These are phyloP conservation scores for Stenolophus ochropezus DNA, from an alignment of 2,888 invertebrate genomes.

Conservation along the genomic window DNA sequence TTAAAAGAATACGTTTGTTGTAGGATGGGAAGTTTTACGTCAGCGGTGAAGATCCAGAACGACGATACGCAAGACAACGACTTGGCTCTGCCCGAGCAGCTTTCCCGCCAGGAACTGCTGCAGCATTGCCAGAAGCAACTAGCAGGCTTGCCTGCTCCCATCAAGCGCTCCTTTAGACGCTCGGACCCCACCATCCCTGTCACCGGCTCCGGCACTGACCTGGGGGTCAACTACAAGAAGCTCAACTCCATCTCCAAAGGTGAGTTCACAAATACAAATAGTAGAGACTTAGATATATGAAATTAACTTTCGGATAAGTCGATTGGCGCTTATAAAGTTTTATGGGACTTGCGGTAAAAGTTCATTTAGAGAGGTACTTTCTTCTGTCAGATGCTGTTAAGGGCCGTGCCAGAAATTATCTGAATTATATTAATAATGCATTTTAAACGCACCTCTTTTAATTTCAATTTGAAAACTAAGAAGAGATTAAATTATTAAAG, in stretches of 20 bases:
- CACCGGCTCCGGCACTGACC: constrained; percentile 62
- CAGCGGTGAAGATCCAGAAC: constrained; percentile 80
- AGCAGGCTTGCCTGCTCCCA: constrained; percentile 73
- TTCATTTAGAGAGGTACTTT: too few species aligned
- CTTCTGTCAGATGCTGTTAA: too few species aligned
- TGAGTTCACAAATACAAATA: constrained; percentile 62
- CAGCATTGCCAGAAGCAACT: constrained; percentile 75
- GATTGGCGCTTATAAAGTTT: too few species aligned
- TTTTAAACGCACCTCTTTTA: too few species aligned
- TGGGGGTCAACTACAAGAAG: constrained; percentile 70
- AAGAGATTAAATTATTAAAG: too few species aligned
- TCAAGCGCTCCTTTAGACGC: constrained; percentile 70
- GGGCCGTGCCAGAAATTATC: neutral
- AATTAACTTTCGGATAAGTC: too few species aligned
- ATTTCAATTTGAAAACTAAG: too few species aligned
- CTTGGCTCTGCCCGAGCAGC: constrained; percentile 73
- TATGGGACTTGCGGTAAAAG: too few species aligned
- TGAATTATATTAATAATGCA: too few species aligned
- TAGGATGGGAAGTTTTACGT: constrained; percentile 85
- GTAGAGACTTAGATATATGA: too few species aligned
- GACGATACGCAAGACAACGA: constrained; percentile 79
- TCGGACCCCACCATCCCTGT: constrained; percentile 60
- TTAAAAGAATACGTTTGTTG: too few species aligned
- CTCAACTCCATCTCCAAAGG: constrained; percentile 74
- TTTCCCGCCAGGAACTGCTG: constrained; percentile 74